Base-by-base conservation (phyloP, 2,888 invertebrate genomes). In the Sminthurides aquaticus region DNA sequence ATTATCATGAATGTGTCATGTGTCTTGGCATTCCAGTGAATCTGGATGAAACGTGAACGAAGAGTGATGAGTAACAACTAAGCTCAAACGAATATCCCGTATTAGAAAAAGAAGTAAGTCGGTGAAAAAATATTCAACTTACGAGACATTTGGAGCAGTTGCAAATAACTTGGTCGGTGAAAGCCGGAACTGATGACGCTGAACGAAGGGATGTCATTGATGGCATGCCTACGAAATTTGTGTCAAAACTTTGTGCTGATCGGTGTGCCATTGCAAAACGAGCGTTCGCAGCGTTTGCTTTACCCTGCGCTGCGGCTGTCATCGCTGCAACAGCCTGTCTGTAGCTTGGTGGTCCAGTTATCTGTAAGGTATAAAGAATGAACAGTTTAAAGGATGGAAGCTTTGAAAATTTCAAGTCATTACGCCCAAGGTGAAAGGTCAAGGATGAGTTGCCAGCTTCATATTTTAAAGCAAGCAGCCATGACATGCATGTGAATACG, bases 61-160 rank as follows among this genome's bases (percentile, higher is more conserved):
- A n/a, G n/a, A n/a, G n/a, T n/a, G n/a, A n/a, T n/a, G n/a, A n/a
- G n/a, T n/a, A n/a, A n/a, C n/a, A n/a, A n/a, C n/a, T n/a, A n/a
- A n/a, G n/a, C n/a, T n/a, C n/a, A n/a, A n/a, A n/a, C n/a, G n/a
- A n/a, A n/a, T n/a, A n/a, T n/a, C n/a, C n/a, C n/a, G n/a, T n/a
- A n/a, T n/a, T n/a, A n/a, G n/a, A n/a, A n/a, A n/a, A n/a, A n/a
- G n/a, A n/a, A n/a, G n/a, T n/a, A n/a, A n/a, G n/a, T n/a, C n/a
- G n/a, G n/a, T n/a, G n/a, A n/a, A n/a, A n/a, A n/a, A n/a, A n/a
- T n/a, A n/a, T n/a, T n/a, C n/a, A n/a, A n/a, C n/a, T n/a, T 67
- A 76, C 76, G 75, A 75, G 74, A 63, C 76, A 76, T 68, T 75
- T 75, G 57, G 72, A 71, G 64, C 76, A 76, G 61, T 70, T 68